Base-by-base conservation (phyloP, 2,888 invertebrate genomes). In the Seira ritae region DNA sequence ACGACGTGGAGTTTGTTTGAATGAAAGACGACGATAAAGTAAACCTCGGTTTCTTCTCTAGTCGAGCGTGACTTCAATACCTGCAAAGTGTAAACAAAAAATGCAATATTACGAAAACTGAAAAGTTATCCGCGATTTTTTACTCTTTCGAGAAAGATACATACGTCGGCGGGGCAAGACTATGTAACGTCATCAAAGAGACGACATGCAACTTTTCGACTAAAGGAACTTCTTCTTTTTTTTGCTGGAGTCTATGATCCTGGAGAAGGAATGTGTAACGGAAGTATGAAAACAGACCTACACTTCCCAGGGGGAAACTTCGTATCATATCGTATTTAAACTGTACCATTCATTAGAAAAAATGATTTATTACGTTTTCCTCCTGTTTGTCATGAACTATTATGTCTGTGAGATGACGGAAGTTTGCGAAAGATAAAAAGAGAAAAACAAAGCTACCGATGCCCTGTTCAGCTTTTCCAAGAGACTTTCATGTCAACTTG, bases 351-450 rank as follows among this genome's bases (percentile, higher is more conserved):
- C 55, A 55, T 55, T 31, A 31, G 31, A 31, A 31, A 31, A 31
- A 31, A 31, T 31, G 31, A 31, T 31, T 31, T 31, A 31, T 31
- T 31, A 31, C 31, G 8, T 31, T 31, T 31, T 31, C 31, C 31
- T 31, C 31, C 17, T 55, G 55, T 55, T 17, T 55, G 55, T 55
- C 55, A n/a, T 55, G 3, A 55, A 55, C 55, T 55, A 55, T 55
- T 55, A 46, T 68, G 65, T 74, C 69, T 62, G 74, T 46, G 22
- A 69, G 60, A 80, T 80, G 80, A 80, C 80, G 80, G 80, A 80
- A 80, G 80, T 74, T 74, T 74, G 74, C 74, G 68, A 80, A 46
- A 76, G 68, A 76, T 76, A 76, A n/a, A 22, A 50, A 17, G 17
- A 73, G 62, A 55, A 55, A 55, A n/a, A 55, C 31, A 31, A 31